Percentiles rank a stretch among this genome's conserved stretches.
These are phyloP conservation scores for Unio delphinus DNA, from an alignment of 2,888 invertebrate species.

Conservation along the genomic window DNA sequence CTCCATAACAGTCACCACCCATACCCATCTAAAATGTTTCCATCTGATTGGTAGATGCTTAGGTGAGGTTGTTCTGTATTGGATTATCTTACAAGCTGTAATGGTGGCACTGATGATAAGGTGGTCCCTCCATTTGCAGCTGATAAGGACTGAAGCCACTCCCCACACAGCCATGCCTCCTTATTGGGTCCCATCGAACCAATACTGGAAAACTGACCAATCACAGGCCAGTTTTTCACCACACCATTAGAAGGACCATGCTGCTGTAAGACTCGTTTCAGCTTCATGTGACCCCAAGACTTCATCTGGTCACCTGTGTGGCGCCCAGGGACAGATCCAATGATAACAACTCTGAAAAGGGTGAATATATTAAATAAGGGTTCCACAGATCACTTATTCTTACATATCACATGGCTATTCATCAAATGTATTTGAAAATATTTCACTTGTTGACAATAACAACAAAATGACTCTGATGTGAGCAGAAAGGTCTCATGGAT, in stretches of 20 bases:
- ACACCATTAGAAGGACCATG: slow-evolving; percentile 75
- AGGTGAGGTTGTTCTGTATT: neutral
- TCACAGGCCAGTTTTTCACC: slow-evolving; percentile 79
- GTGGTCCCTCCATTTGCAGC: slow-evolving; percentile 32
- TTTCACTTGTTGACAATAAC: no score
- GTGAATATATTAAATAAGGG: neutral
- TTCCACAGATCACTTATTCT: no score
- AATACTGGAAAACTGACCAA: slow-evolving; percentile 92
- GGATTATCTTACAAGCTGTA: slow-evolving; percentile 57
- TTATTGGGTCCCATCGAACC: slow-evolving; percentile 83
- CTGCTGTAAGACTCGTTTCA: slow-evolving; percentile 77
- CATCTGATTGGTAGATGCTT: neutral
- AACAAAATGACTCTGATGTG: no score
- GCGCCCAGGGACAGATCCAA: slow-evolving; percentile 89
- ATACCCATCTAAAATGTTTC: no score
- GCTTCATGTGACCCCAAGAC: slow-evolving; percentile 78
- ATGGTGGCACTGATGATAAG: slow-evolving; percentile 20
- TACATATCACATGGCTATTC: no score
- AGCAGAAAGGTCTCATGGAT: no score
- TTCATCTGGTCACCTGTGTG: slow-evolving; percentile 76
- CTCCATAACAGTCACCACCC: no score
- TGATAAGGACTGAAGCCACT: slow-evolving; percentile 78
- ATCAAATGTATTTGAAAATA: no score
- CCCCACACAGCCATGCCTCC: slow-evolving; percentile 83
- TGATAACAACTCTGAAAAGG: slow-evolving; percentile 82